A percentile compares a stretch with the other conserved stretches of the same genome.
Conservation (phyloP, 2,888 invertebrate species). For the Aspidiotus rigidus region DNA sequence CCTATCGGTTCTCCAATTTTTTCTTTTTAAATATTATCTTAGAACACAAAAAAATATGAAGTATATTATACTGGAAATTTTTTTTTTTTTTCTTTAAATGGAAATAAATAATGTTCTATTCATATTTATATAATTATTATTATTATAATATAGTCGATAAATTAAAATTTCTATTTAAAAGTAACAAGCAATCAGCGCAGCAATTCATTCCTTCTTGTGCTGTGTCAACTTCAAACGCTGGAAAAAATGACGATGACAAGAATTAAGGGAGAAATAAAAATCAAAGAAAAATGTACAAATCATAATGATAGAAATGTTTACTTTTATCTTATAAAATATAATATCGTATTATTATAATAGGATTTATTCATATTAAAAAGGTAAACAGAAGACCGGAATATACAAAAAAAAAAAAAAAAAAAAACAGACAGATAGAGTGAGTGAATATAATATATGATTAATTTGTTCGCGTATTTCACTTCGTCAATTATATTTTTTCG, state of each 20-base stretch:
- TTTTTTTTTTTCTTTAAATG: too few species aligned
- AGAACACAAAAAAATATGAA: slow-evolving; percentile 20
- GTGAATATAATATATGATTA: too few species aligned
- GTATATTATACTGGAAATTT: slow-evolving; percentile 17
- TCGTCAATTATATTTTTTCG: neutral
- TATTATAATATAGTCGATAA: slow-evolving; percentile 2
- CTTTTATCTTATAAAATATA: neutral
- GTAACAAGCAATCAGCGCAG: slow-evolving; percentile 25
- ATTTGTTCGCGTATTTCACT: neutral
- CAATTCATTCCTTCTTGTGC: slow-evolving; percentile 10
- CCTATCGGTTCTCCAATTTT: slow-evolving; percentile 3
- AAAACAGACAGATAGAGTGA: too few species aligned
- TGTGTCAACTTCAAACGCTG: too few species aligned
- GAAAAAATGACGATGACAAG: too few species aligned
- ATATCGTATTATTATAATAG: slow-evolving; percentile 9
- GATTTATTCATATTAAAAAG: slow-evolving; percentile 26
- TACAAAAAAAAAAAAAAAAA: slow-evolving; percentile 4
- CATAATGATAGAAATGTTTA: slow-evolving; percentile 18
- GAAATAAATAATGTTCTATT: neutral
- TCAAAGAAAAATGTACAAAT: slow-evolving; percentile 28
- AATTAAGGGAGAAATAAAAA: neutral
- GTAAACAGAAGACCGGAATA: slow-evolving; percentile 1
- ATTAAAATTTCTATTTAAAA: too few species aligned
- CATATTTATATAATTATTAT: slow-evolving; percentile 7
- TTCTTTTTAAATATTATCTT: slow-evolving; percentile 12